A percentile compares a stretch with the other conserved stretches of the same genome.
Evolutionary conservation across 2,888 invertebrate species (phyloP).

Genomic region (Eugnorisma glareosa): DNA sequence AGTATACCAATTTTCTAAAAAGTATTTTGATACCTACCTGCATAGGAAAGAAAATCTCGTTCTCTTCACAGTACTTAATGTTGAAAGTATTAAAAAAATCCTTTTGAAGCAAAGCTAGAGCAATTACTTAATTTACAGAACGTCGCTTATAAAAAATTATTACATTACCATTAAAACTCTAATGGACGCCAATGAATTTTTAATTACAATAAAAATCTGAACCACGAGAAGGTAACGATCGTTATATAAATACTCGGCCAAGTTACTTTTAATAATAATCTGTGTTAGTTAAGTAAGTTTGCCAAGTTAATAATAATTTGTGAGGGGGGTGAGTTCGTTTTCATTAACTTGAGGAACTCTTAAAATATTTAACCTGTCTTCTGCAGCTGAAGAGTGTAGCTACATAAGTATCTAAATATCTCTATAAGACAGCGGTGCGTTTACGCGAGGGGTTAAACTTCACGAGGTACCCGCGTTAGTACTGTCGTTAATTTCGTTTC

Average conservation of each 20-base stretch:
- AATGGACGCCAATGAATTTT: constrained; percentile 59
- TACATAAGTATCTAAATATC: neutral
- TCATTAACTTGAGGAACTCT: constrained; percentile 54
- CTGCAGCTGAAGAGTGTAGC: neutral
- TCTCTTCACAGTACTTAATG: constrained; percentile 14
- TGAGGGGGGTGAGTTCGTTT: constrained; percentile 43
- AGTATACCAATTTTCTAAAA: neutral
- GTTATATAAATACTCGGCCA: constrained; percentile 53
- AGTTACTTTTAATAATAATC: constrained; percentile 60
- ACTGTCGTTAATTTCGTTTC: neutral
- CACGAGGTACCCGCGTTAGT: neutral
- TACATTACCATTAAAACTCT: constrained; percentile 57
- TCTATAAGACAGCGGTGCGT: neutral
- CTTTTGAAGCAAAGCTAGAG: constrained; percentile 26
- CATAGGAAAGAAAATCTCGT: neutral
- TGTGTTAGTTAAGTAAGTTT: constrained; percentile 54
- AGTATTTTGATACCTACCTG: neutral
- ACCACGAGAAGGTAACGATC: constrained; percentile 49
- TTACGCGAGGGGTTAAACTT: neutral
- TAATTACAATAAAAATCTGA: constrained; percentile 59
- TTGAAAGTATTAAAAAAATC: constrained; percentile 20
- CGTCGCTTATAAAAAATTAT: constrained; percentile 50
- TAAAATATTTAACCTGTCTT: constrained; percentile 49
- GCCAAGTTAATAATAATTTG: constrained; percentile 64
- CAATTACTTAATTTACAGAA: constrained; percentile 57